These are phyloP conservation scores for Oligia fasciuncula DNA, from an alignment of 2,888 invertebrate genomes.

Conservation along the genomic window DNA sequence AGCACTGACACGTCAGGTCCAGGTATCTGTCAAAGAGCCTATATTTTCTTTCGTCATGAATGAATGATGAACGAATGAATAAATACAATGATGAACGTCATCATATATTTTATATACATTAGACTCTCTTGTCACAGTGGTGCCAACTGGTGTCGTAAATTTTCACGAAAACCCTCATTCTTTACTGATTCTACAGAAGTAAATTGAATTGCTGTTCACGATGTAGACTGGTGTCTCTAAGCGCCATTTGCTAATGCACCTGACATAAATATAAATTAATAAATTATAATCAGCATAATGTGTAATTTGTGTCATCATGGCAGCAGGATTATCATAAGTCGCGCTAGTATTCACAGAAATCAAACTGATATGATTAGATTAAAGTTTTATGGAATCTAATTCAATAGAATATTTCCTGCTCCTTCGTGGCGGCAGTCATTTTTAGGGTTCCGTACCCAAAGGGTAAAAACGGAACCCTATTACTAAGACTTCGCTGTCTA, in stretches of 20 bases:
- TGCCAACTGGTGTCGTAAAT: too few species aligned
- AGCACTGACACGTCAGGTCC: too few species aligned
- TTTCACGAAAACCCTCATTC: too few species aligned
- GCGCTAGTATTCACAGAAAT: slow-evolving; percentile 47
- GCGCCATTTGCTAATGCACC: not conserved
- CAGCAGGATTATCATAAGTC: slow-evolving; percentile 12
- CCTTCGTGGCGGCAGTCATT: not conserved
- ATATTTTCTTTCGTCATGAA: too few species aligned
- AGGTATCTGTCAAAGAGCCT: too few species aligned
- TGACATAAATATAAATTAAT: not conserved
- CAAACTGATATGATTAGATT: slow-evolving; percentile 50
- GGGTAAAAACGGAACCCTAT: too few species aligned
- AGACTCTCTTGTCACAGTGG: too few species aligned
- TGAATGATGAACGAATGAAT: too few species aligned
- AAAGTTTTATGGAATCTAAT: slow-evolving; percentile 20
- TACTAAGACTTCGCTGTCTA: too few species aligned
- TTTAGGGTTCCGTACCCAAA: too few species aligned
- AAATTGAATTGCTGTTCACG: not conserved
- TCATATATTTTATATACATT: too few species aligned
- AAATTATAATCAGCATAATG: not conserved
- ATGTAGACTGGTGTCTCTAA: not conserved
- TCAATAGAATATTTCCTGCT: slow-evolving; percentile 9
- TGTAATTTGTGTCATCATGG: slow-evolving; percentile 6
- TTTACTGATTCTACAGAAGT: not conserved
- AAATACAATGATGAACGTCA: too few species aligned